Base-by-base conservation (phyloP, 2,888 invertebrate genomes). In the Agrilus cyanescens region DNA sequence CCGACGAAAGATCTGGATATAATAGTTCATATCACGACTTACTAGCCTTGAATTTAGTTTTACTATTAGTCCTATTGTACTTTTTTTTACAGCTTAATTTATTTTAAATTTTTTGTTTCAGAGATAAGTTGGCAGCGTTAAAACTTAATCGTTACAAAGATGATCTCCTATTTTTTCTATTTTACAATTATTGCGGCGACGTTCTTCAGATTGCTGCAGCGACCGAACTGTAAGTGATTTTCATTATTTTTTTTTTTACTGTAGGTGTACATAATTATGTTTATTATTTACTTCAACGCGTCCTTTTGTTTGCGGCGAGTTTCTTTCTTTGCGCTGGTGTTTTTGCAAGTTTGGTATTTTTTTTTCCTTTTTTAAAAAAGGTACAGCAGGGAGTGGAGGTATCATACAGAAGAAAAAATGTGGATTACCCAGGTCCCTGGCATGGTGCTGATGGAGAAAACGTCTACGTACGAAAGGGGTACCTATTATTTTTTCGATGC, bases 401-500 rank as follows among this genome's bases (percentile, higher is more conserved):
- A 94, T 76, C 97, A 98, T 71, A 96, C 86, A 76, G 94, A 95
- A 67, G 97, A 98, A 68, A 89, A 94, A 69, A 91, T 97, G 61
- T 96, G 96, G 96, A 93, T 96, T 68, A 96, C 95, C 59, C 86
- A 95, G 70, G 93, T 93, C 60, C 94, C 94, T 54, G 94, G 94
- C 57, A 84, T 93, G 76, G 84, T 87, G 56, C 85, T 91, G 63
- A 80, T 88, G 57, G 93, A 97, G 69, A 97, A 96, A 72, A 95
- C 93, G 53, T 81, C 83, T 59, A 88, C 89, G 56, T 97, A 93
- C 72, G 97, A 98, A 75, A 80, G 95, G 63, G 97, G 97, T 72
- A 96, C 95, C 60, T 98, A 98, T 75, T 96, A 93, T 74, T 95
- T 95, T 73, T 98, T 98, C 69, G 98, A 98, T 74, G 93, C 93